Evolutionary conservation across 2,888 invertebrate genomes (phyloP).

Genomic region (Caenorhabditis sulstoni): DNA sequence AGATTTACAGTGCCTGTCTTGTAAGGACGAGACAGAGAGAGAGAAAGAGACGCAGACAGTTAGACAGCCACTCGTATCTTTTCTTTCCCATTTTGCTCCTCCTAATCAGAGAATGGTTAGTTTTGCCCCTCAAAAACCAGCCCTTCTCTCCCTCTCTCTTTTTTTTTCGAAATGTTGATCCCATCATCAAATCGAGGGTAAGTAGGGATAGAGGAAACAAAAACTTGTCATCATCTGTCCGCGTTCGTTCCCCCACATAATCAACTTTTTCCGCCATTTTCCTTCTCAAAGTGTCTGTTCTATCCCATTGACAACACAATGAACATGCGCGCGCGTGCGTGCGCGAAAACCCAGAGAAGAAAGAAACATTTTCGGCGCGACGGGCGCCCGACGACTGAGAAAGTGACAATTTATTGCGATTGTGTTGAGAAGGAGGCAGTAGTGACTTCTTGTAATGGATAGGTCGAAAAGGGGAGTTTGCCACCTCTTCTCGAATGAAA

Average conservation of each 20-base stretch:
- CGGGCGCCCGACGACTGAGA: constrained; percentile 6
- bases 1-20: neutral
- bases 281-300: constrained; percentile 9
- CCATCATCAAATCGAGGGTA: constrained; percentile 36
- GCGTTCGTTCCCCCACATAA: neutral
- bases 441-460: constrained; percentile 44
- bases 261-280: constrained; percentile 2
- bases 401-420: constrained; percentile 51
- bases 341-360: constrained; percentile 1
- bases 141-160: neutral
- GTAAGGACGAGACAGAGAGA: neutral
- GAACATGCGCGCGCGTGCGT: constrained; percentile 21
- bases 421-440: constrained; percentile 18
- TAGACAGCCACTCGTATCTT: no score
- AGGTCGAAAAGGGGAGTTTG: constrained; percentile 15
- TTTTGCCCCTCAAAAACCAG: no score
- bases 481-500: constrained; percentile 21
- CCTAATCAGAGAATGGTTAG: no score
- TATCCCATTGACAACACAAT: constrained; percentile 26
- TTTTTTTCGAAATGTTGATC: constrained; percentile 26
- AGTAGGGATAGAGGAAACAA: constrained; percentile 28
- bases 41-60: neutral
- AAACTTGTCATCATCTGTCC: constrained; percentile 16
- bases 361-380: constrained; percentile 29
- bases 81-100: no score